These are phyloP conservation scores for Julus scandinavius DNA, from an alignment of 2,888 invertebrate genomes.

Conservation along the genomic window DNA sequence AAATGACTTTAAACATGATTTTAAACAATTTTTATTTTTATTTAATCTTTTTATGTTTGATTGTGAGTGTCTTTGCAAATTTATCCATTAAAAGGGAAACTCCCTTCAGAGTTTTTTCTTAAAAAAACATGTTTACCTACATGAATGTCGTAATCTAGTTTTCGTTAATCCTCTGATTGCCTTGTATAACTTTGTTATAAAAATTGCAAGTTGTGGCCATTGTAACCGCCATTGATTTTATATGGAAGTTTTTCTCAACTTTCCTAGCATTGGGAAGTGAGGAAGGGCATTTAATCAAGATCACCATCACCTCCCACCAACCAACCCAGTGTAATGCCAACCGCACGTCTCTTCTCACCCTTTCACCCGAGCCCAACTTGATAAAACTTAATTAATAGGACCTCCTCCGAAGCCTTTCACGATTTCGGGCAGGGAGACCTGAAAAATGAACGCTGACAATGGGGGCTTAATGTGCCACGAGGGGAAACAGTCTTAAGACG, in stretches of 20 bases:
- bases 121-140: too few species aligned
- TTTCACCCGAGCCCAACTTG: conserved; percentile 17
- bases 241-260: background rate
- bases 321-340: background rate
- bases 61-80: too few species aligned
- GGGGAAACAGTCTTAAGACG: conserved; percentile 10
- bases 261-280: background rate
- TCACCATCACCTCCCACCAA: background rate
- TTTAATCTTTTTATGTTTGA: too few species aligned
- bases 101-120: too few species aligned
- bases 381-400: conserved; percentile 39
- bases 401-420: background rate
- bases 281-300: conserved; percentile 16
- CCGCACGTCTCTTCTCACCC: background rate
- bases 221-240: background rate
- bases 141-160: too few species aligned
- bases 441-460: conserved; percentile 7
- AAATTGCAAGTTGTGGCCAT: background rate
- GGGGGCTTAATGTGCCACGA: conserved; percentile 39
- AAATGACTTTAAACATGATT: too few species aligned
- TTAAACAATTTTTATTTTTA: too few species aligned
- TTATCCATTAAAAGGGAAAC: too few species aligned
- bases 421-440: background rate
- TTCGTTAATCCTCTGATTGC: background rate
- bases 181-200: background rate